Percentiles rank a stretch among this genome's conserved stretches.
phyloP scores from a whole-genome alignment of 1,140 invertebrate genomes.

The Drosophila obscura region DNA sequence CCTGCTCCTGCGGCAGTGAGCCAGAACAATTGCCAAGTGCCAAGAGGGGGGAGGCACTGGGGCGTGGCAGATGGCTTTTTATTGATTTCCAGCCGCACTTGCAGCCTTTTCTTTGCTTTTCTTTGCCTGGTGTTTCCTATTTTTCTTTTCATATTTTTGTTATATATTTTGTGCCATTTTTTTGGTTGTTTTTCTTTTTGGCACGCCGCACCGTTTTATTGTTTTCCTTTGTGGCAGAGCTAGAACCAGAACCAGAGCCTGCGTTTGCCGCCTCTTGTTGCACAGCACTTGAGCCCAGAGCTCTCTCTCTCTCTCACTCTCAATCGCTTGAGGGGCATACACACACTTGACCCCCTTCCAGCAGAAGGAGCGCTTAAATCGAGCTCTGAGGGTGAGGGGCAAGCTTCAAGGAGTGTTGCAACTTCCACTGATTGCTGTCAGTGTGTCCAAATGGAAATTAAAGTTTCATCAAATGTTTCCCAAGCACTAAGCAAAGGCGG shows the following conservation, averaged over 20 bases:
- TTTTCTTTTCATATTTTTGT: constrained; percentile 43
- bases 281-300: constrained; percentile 49
- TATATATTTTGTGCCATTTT: constrained; percentile 7
- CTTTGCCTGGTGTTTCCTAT: constrained; percentile 7
- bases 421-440: constrained; percentile 54
- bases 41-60: constrained; percentile 21
- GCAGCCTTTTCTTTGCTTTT: constrained; percentile 32
- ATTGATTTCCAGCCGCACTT: constrained; percentile 68
- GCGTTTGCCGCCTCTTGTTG: constrained; percentile 36
- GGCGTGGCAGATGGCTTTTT: constrained; percentile 53
- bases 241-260: constrained; percentile 12
- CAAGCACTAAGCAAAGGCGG: constrained; percentile 43
- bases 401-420: constrained; percentile 37
- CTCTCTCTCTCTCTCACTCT: no score
- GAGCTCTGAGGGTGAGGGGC: neutral
- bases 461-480: constrained; percentile 54
- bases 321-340: constrained; percentile 59
- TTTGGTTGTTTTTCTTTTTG: constrained; percentile 41
- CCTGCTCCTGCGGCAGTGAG: constrained; percentile 21
- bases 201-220: constrained; percentile 67
- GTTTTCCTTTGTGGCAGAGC: constrained; percentile 65
- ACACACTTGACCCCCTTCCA: constrained; percentile 74
- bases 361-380: neutral
- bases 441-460: constrained; percentile 69
- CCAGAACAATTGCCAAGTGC: constrained; percentile 43